Evolutionary conservation across 2,888 invertebrate species (phyloP).

Genomic region (Lycia hirtaria): DNA sequence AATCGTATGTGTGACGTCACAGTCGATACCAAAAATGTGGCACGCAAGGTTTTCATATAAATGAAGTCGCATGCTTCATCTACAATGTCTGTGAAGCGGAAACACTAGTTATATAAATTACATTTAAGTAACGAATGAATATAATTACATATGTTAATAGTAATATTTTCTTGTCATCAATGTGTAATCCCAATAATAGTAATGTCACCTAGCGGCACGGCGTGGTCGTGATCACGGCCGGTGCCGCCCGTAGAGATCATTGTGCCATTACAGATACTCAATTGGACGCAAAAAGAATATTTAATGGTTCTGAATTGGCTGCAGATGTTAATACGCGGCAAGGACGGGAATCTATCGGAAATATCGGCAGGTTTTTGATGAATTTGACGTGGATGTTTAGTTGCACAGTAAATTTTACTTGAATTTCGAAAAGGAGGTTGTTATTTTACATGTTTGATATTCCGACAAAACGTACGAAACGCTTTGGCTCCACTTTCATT

Average conservation of each 20-base stretch:
- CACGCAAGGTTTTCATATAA: too few relatives aligned
- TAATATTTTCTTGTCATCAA: not conserved
- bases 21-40: too few relatives aligned
- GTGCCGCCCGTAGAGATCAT: constrained; percentile 3
- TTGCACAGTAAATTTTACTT: too few relatives aligned
- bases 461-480: too few relatives aligned
- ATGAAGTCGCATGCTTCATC: too few relatives aligned
- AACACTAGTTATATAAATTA: too few relatives aligned
- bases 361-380: not conserved
- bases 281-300: constrained; percentile 33
- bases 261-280: constrained; percentile 21
- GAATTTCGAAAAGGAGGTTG: too few relatives aligned
- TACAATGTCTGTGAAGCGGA: too few relatives aligned
- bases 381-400: too few relatives aligned
- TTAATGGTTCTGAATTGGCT: constrained; percentile 31
- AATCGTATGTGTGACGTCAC: too few relatives aligned
- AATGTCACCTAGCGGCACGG: not conserved
- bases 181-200: not conserved
- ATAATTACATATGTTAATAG: not conserved
- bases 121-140: not conserved
- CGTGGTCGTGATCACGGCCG: constrained; percentile 6
- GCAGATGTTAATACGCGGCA: constrained; percentile 17
- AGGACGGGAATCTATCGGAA: not conserved
- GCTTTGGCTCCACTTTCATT: too few relatives aligned
- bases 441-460: too few relatives aligned